These are phyloP conservation scores for Alectura lathami DNA, from an alignment of 2,113 vertebrate species.

Conservation along the genomic window DNA sequence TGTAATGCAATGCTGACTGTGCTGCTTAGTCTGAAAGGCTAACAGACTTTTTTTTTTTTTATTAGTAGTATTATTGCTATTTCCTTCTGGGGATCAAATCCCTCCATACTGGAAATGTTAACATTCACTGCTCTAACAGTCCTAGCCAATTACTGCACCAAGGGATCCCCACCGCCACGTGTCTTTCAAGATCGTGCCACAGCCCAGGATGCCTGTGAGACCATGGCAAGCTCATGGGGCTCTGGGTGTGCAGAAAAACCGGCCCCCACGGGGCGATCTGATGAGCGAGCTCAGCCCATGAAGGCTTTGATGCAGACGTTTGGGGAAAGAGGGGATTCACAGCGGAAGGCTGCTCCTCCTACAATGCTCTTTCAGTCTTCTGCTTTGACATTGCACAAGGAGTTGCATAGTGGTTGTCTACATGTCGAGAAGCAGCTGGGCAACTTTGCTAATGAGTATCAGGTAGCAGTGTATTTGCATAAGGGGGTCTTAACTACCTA, in stretches of 20 bases:
- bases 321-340: background rate
- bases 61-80: background rate
- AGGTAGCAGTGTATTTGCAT: background rate
- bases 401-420: background rate
- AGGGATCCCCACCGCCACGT: background rate
- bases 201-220: background rate
- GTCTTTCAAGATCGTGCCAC: accelerated
- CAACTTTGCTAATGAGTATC: background rate
- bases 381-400: background rate
- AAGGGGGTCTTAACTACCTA: background rate
- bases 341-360: accelerated
- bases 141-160: background rate
- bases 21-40: conserved; percentile 2
- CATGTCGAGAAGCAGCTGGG: conserved; percentile 32
- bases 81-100: conserved; percentile 20
- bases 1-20: conserved; percentile 36
- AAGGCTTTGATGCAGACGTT: background rate
- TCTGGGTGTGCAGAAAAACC: background rate
- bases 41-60: background rate
- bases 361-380: background rate
- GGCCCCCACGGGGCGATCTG: background rate
- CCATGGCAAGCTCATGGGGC: background rate
- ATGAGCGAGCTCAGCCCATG: background rate
- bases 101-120: background rate
- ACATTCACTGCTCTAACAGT: background rate